Evolutionary conservation across 2,113 vertebrate genomes (phyloP).

Genomic region (Sinocyclocheilus rhinocerous): DNA sequence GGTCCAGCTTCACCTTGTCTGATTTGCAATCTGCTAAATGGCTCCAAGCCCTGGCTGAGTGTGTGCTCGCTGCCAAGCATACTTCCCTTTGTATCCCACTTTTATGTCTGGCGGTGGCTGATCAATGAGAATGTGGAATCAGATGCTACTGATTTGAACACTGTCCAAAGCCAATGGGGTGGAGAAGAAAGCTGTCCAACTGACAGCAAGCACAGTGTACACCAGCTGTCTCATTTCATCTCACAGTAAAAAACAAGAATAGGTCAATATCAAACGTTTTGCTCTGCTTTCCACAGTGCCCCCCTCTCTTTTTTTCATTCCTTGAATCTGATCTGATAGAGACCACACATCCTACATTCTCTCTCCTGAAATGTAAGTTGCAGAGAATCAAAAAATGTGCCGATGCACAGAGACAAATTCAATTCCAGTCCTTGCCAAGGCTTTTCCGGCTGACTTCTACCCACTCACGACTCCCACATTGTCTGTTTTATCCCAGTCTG

Average conservation of each 20-base stretch:
- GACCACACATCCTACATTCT: conserved; percentile 6
- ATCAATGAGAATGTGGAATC: conserved; percentile 53
- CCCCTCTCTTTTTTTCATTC: background rate
- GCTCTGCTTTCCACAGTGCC: background rate
- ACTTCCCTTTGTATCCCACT: conserved; percentile 39
- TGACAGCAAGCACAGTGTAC: conserved; percentile 26
- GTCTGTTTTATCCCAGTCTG: conserved; percentile 41
- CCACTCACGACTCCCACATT: conserved; percentile 47
- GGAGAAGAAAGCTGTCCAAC: conserved; percentile 17
- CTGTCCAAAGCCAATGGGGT: conserved; percentile 22
- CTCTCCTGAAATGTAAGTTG: conserved; percentile 38
- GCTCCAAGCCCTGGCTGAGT: conserved; percentile 43
- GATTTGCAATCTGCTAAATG: conserved; percentile 53
- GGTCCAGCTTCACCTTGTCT: conserved; percentile 17
- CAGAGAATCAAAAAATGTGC: conserved; percentile 26
- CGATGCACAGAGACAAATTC: conserved; percentile 33
- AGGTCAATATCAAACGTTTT: conserved; percentile 45
- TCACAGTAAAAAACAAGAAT: background rate
- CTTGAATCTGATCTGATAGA: conserved; percentile 33
- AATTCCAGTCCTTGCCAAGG: conserved; percentile 28
- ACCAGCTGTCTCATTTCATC: conserved; percentile 45
- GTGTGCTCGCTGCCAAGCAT: conserved; percentile 26
- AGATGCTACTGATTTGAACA: conserved; percentile 33
- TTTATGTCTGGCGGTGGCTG: conserved; percentile 43
- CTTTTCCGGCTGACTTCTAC: conserved; percentile 26